Conservation (phyloP, 2,888 invertebrate genomes). For the Lottia gigantea region DNA sequence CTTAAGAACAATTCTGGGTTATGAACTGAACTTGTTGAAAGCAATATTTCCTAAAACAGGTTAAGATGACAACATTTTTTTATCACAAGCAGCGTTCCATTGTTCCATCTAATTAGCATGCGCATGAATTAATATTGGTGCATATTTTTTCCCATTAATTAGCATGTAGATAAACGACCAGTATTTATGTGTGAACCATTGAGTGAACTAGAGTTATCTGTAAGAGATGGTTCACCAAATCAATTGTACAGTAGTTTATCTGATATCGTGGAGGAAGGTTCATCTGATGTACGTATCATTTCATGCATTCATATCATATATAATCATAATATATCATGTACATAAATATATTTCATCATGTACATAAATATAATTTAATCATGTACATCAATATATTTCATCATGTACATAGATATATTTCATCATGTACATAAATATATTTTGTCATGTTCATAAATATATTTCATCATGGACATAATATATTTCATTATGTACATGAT, state of each 20-base stretch:
- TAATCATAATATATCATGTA: no score
- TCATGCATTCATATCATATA: no score
- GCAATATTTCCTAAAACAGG: neutral
- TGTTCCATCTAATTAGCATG: neutral
- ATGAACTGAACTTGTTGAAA: neutral
- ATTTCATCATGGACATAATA: no score
- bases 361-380: no score
- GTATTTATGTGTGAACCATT: slow-evolving; percentile 64
- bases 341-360: no score
- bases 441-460: no score
- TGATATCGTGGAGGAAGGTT: slow-evolving; percentile 62
- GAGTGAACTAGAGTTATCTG: slow-evolving; percentile 13
- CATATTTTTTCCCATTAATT: slow-evolving; percentile 29
- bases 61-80: neutral
- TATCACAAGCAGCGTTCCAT: neutral
- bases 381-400: no score
- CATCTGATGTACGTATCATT: slow-evolving; percentile 55
- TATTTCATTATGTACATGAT: no score
- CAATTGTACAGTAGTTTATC: slow-evolving; percentile 54
- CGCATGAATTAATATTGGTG: slow-evolving; percentile 26
- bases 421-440: no score
- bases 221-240: slow-evolving; percentile 38
- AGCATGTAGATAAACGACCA: slow-evolving; percentile 60
- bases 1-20: slow-evolving; percentile 10
- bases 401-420: no score